These are phyloP conservation scores for Castor canadensis DNA, from an alignment of 2,113 vertebrate species.

Conservation along the genomic window DNA sequence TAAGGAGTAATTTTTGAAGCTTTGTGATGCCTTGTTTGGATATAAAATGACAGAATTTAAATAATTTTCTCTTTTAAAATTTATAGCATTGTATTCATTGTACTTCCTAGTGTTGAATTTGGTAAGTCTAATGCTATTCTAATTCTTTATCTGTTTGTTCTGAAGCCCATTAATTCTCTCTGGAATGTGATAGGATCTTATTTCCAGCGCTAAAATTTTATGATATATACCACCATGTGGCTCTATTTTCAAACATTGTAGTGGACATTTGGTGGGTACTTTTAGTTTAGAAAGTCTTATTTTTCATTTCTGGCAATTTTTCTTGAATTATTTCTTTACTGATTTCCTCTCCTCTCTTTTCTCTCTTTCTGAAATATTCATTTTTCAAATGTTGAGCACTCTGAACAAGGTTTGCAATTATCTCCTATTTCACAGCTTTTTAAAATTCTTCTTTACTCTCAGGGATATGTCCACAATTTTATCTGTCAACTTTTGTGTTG, in stretches of 20 bases:
- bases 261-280: background rate
- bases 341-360: background rate
- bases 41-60: conserved; percentile 48
- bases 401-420: background rate
- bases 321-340: conserved; percentile 3
- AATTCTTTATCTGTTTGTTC: background rate
- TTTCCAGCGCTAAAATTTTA: background rate
- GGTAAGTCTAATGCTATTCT: background rate
- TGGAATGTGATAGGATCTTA: background rate
- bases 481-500: background rate
- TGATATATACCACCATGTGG: background rate
- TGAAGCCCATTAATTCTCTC: background rate
- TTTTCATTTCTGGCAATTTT: conserved; percentile 34
- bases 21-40: background rate
- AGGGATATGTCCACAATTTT: background rate
- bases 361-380: background rate
- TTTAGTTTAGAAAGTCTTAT: background rate
- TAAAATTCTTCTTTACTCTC: background rate
- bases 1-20: conserved; percentile 21
- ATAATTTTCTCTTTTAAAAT: conserved; percentile 15
- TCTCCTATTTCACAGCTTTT: background rate
- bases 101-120: background rate
- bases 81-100: background rate
- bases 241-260: conserved; percentile 7
- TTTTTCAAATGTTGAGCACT: background rate